Percentiles rank a stretch among this genome's conserved stretches.
phyloP scores from a whole-genome alignment of 2,113 vertebrate genomes.

The Sylvia atricapilla region DNA sequence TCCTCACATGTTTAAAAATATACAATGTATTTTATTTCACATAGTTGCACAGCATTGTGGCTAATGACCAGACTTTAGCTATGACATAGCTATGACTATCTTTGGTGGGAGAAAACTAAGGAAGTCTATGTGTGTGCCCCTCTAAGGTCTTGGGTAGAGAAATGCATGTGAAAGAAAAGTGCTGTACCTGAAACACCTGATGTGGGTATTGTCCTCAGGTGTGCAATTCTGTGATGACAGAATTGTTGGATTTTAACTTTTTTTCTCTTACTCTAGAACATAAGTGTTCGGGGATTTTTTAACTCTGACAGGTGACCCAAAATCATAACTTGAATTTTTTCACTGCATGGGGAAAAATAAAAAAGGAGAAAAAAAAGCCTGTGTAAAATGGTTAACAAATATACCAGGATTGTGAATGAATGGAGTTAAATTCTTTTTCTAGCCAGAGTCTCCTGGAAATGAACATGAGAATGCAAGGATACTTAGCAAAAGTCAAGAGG shows the following conservation, averaged over 20 bases:
- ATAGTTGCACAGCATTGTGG: neutral
- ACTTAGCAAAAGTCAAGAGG: neutral
- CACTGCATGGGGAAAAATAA: neutral
- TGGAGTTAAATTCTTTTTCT: neutral
- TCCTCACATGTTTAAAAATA: neutral
- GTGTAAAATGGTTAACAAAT: neutral
- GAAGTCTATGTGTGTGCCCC: neutral
- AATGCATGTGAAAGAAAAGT: neutral
- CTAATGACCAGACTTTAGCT: neutral
- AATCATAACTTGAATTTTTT: neutral
- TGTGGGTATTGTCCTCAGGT: neutral
- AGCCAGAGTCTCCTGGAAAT: neutral
- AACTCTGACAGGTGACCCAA: neutral
- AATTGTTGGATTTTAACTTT: neutral
- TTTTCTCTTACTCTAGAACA: neutral
- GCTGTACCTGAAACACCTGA: neutral
- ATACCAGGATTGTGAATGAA: neutral
- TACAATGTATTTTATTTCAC: neutral
- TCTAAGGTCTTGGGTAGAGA: neutral
- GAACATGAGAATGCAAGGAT: neutral
- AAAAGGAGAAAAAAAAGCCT: fast-evolving
- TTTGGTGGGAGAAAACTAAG: neutral
- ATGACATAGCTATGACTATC: neutral
- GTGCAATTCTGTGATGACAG: neutral
- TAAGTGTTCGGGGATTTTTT: neutral